phyloP scores from a whole-genome alignment of 1,140 invertebrate genomes.

The Drosophila biarmipes region DNA sequence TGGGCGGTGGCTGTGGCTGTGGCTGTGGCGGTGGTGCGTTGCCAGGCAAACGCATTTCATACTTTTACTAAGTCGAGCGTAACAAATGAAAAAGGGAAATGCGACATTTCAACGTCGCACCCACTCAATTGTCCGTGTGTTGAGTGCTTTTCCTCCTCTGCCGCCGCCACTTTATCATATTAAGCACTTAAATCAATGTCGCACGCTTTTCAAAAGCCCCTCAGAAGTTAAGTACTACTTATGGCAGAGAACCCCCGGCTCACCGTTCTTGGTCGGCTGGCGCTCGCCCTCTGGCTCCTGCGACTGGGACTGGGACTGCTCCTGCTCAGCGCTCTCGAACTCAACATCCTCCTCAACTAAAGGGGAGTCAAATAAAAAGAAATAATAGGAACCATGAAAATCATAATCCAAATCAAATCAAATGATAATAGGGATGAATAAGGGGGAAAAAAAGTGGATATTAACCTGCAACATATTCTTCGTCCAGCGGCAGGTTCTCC shows the following conservation, averaged over 20 bases:
- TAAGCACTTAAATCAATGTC: slow-evolving; percentile 81
- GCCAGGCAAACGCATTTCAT: slow-evolving; percentile 62
- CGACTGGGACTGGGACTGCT: slow-evolving; percentile 43
- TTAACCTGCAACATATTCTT: slow-evolving; percentile 78
- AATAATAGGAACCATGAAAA: slow-evolving; percentile 35
- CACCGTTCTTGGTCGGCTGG: slow-evolving; percentile 81
- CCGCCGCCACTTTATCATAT: slow-evolving; percentile 76
- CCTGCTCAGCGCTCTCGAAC: slow-evolving; percentile 45
- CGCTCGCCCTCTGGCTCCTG: slow-evolving; percentile 40
- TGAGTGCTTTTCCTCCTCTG: slow-evolving; percentile 59
- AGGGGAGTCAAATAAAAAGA: slow-evolving; percentile 38
- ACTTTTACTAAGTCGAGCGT: slow-evolving; percentile 67
- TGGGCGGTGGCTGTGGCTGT: slow-evolving; percentile 30
- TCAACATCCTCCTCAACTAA: slow-evolving; percentile 67
- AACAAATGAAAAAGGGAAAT: slow-evolving; percentile 82
- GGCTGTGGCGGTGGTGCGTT: slow-evolving; percentile 24
- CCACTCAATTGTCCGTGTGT: slow-evolving; percentile 27
- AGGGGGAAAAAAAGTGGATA: slow-evolving; percentile 29
- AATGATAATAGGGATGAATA: slow-evolving; percentile 33
- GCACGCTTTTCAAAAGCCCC: slow-evolving; percentile 54
- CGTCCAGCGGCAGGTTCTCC: slow-evolving; percentile 68
- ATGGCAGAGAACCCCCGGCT: slow-evolving; percentile 50
- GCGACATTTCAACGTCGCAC: slow-evolving; percentile 64
- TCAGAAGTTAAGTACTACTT: slow-evolving; percentile 62
- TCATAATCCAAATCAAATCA: slow-evolving; percentile 53